These are phyloP conservation scores for Meriones unguiculatus DNA, from an alignment of 2,113 vertebrate genomes.

Conservation along the genomic window DNA sequence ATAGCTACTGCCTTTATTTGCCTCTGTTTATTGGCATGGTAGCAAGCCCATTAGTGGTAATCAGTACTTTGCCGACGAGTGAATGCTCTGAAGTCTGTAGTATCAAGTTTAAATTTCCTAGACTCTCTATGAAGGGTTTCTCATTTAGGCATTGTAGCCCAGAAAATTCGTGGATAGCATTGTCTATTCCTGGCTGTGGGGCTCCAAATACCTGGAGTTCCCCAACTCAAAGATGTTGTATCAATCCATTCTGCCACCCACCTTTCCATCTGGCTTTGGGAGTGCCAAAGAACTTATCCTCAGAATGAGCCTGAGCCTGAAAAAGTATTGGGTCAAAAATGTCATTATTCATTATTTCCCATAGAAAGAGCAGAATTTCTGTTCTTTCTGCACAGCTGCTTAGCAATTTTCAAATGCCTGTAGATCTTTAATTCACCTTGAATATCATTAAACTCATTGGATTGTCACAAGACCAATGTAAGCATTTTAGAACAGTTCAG, in stretches of 20 bases:
- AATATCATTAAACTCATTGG: background rate
- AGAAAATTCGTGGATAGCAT: background rate
- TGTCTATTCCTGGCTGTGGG: background rate
- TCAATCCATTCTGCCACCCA: background rate
- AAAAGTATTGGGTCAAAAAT: background rate
- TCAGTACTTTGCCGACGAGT: background rate
- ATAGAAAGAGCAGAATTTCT: background rate
- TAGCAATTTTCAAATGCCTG: background rate
- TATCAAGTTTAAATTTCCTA: background rate
- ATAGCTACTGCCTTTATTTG: background rate
- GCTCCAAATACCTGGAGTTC: background rate
- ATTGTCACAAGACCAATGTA: conserved; percentile 11
- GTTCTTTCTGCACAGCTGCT: background rate
- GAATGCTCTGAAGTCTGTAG: background rate
- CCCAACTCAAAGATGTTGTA: background rate
- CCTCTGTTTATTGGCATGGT: background rate
- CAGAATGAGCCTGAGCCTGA: background rate
- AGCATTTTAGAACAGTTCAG: background rate
- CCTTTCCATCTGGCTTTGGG: background rate
- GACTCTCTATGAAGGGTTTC: background rate
- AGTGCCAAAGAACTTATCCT: background rate
- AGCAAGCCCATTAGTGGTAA: no score
- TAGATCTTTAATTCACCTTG: background rate
- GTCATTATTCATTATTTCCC: background rate
- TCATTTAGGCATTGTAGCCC: background rate